Conservation (phyloP, 2,797 vertebrate species). For the Falco cherrug region DNA sequence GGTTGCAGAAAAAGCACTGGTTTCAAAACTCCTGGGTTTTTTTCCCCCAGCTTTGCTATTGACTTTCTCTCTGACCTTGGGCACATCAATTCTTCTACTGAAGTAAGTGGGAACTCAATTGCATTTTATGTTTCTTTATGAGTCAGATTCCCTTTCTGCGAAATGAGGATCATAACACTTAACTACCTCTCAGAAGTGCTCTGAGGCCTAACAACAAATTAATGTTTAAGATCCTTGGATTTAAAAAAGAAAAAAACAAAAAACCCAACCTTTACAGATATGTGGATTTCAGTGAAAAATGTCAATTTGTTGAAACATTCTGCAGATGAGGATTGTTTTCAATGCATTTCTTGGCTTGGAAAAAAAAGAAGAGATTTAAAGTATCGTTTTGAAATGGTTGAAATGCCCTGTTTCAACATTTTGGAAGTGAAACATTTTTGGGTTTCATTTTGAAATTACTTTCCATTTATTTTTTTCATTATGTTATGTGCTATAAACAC, state of each 20-base stretch:
- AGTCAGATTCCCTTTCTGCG: constrained; percentile 63
- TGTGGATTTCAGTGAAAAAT: constrained; percentile 34
- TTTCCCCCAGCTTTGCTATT: not conserved
- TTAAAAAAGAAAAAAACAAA: not conserved
- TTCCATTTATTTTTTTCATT: constrained; percentile 53
- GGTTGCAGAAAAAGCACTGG: not conserved
- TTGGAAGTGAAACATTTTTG: constrained; percentile 50
- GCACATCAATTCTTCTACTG: constrained; percentile 46
- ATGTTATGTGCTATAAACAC: constrained; percentile 42
- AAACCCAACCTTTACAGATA: not conserved
- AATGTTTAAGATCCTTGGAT: constrained; percentile 52
- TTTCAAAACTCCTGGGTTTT: not conserved
- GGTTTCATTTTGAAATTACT: constrained; percentile 53
- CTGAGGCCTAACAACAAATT: constrained; percentile 64
- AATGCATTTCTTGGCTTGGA: not conserved
- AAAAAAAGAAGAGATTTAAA: constrained; percentile 17
- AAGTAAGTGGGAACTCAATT: constrained; percentile 63
- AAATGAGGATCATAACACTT: constrained; percentile 70
- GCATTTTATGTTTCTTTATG: constrained; percentile 66
- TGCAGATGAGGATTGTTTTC: constrained; percentile 46
- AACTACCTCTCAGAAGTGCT: constrained; percentile 61
- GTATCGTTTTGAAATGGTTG: constrained; percentile 32
- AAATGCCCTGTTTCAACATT: constrained; percentile 34
- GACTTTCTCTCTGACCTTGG: constrained; percentile 63
- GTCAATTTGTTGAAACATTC: constrained; percentile 50